Base-by-base conservation (phyloP, 2,113 vertebrate species). In the Corapipo altera region DNA sequence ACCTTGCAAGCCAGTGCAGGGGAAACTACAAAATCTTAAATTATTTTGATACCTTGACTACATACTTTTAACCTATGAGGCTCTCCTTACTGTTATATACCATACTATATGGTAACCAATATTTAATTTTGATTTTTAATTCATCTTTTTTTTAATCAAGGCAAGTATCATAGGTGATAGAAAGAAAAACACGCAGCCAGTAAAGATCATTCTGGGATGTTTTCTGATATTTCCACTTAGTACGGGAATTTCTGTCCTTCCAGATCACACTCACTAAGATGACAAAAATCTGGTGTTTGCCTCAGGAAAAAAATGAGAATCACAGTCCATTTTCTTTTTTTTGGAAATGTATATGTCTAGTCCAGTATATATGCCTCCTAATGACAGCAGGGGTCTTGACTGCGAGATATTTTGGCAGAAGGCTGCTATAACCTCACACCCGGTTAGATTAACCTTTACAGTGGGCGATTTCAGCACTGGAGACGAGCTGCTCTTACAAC, bases 361-460 rank as follows among this genome's bases (percentile, higher is more conserved):
- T 64, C 26, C 33, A 41, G 21, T n/a, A 59, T 43, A 70, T 10
- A 66, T 15, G 11, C 7, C 15, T 16, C 30, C 18, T 86, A 48
- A 80, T 14, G 23, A 54, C 35, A 88, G 33, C 4, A 86, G 33
- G 48, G 43, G 77, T 44, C 30, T 59, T 64, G 41, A 70, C 44
- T 39, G 58, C 0, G 0, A 75, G 66, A 18, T 35, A 64, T 41
- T 88, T 65, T 72, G 27, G 75, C 48, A 64, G 48, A 95, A 91
- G 67, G 26, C 48, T 85, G 19, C 16, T 61, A 44, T 33, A 91
- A 81, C n/a, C 92, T 71, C 85, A 28, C 75, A 77, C 72, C 87
- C 8, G 0, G 15, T 48, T 20, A 61, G 22, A 96, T 93, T 94
- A 97, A 95, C 93, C 93, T 96, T 65, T 84, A 37, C 85, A 96